phyloP scores from a whole-genome alignment of 2,797 vertebrate genomes.

The Syngnathus acus region DNA sequence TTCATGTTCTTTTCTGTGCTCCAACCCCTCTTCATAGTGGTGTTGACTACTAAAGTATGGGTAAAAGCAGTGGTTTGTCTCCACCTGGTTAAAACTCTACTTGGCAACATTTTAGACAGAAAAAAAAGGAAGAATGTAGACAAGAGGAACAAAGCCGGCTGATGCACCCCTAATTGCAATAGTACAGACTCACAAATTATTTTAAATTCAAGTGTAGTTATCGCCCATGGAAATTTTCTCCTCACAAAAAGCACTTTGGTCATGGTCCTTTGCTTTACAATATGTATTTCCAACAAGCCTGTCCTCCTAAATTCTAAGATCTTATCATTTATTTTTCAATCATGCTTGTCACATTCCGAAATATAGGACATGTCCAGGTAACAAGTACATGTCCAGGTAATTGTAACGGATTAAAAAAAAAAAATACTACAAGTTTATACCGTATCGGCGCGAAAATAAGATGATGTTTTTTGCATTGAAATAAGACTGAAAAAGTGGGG shows the following conservation, averaged over 20 bases:
- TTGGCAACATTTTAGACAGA: conserved; percentile 18
- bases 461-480: too few species aligned
- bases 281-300: neutral
- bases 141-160: conserved; percentile 14
- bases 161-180: conserved; percentile 12
- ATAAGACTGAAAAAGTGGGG: too few species aligned
- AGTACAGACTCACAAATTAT: conserved; percentile 2
- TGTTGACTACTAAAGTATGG: conserved; percentile 27
- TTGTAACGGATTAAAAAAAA: too few species aligned
- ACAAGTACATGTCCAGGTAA: neutral
- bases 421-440: too few species aligned
- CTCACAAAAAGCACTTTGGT: neutral
- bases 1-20: conserved; percentile 30
- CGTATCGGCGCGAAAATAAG: too few species aligned
- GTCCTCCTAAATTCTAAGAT: neutral
- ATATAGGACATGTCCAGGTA: neutral
- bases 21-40: conserved; percentile 27
- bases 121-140: conserved; percentile 6
- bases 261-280: neutral
- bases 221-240: conserved; percentile 6
- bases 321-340: neutral
- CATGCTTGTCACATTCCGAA: neutral
- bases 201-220: neutral
- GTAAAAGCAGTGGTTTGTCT: conserved; percentile 27
- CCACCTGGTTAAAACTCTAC: conserved; percentile 17